phyloP scores from a whole-genome alignment of 2,888 invertebrate genomes.

The Linnaemya tessellans region DNA sequence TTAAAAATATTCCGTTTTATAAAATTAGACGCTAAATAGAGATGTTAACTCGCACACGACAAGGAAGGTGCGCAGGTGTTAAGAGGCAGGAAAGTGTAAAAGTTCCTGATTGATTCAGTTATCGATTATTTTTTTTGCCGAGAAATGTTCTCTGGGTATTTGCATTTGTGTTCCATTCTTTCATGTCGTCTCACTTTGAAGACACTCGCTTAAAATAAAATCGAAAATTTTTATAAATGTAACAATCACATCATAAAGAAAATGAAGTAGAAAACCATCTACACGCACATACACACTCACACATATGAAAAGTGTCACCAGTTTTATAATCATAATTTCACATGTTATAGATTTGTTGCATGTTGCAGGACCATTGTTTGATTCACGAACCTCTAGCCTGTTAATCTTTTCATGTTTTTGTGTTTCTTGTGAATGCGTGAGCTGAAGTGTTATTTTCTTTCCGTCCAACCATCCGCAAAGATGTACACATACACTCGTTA shows the following conservation, averaged over 20 bases:
- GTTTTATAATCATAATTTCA: conserved; percentile 65
- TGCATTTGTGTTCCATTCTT: background rate
- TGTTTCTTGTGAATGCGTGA: conserved; percentile 8
- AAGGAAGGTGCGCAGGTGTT: too few relatives aligned
- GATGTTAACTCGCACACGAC: too few relatives aligned
- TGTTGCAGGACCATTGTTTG: conserved; percentile 25
- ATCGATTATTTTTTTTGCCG: too few relatives aligned
- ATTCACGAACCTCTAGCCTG: conserved; percentile 24
- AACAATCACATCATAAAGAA: conserved; percentile 4
- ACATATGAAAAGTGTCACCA: conserved; percentile 62
- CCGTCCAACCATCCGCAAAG: background rate
- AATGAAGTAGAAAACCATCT: background rate
- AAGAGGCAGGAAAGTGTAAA: too few relatives aligned
- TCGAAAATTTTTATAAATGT: conserved; percentile 21
- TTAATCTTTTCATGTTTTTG: conserved; percentile 9
- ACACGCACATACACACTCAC: background rate
- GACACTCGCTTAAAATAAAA: conserved; percentile 33
- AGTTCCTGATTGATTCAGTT: too few relatives aligned
- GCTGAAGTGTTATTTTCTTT: conserved; percentile 24
- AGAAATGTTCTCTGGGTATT: background rate
- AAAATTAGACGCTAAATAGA: too few relatives aligned
- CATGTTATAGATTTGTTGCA: conserved; percentile 65
- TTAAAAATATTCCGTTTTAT: too few relatives aligned
- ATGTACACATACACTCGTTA: conserved; percentile 2
- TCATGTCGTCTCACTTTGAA: background rate